Evolutionary conservation across 92 coral and sea anemone genomes (phyloP).

Genomic region (Virgularia gustaviana): DNA sequence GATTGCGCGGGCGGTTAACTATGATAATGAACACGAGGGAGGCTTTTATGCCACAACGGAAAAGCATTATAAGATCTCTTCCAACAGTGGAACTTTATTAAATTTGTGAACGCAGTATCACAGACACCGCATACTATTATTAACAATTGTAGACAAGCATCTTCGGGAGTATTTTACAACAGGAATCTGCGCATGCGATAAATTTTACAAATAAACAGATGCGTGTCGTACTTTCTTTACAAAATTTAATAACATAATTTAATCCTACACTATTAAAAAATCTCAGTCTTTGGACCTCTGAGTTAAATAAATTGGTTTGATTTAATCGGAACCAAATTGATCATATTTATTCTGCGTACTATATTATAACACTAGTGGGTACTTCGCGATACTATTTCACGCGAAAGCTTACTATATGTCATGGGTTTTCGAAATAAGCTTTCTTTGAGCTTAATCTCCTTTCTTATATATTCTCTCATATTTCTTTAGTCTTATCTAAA

Average conservation of each 20-base stretch:
- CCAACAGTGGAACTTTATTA: conserved; percentile 33
- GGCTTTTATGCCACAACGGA: neutral
- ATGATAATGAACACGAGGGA: neutral
- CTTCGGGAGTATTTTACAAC: conserved; percentile 32
- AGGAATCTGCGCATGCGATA: too few species aligned
- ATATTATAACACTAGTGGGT: too few species aligned
- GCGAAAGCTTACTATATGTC: too few species aligned
- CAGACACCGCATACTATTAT: conserved; percentile 27
- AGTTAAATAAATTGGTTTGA: neutral
- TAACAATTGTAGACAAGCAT: conserved; percentile 20
- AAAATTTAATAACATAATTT: neutral
- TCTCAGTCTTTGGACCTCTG: neutral
- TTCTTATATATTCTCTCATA: too few species aligned
- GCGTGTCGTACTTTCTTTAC: conserved; percentile 14
- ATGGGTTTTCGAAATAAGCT: too few species aligned
- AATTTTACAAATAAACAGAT: conserved; percentile 26
- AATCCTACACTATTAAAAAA: neutral
- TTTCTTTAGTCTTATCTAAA: too few species aligned
- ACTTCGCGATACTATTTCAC: too few species aligned
- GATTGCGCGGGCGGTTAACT: too few species aligned
- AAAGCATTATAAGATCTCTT: conserved; percentile 10
- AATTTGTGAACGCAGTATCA: conserved; percentile 21
- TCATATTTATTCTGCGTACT: too few species aligned
- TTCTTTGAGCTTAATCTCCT: too few species aligned
- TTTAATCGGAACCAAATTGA: too few species aligned